Evolutionary conservation across 1,140 invertebrate genomes (phyloP), one percentile per base, ranked within the genome.

Genomic region (Nephotettix cincticeps): DNA sequence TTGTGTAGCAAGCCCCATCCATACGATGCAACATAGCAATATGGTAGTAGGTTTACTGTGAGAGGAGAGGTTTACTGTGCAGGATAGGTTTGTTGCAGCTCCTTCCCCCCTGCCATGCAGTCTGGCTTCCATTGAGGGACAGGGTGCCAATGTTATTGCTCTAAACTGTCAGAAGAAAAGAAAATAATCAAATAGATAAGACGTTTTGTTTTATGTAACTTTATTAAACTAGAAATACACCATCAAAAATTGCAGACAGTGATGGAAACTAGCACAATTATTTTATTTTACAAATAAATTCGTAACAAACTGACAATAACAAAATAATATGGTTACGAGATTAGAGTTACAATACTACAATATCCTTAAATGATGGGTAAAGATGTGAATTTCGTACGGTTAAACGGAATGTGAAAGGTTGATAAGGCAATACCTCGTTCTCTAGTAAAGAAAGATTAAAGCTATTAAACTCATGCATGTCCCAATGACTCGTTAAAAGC

Each of bases 211-310:
- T 65, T 65, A 65, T 36, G 63, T 65, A 65, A 65, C 63, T 65
- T 65, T 65, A 65, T 65, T 65, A 65, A 65, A 65, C 63, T 65
- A 65, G 63, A 40, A 65, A 32, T 65, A 65, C 63, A 65, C 63
- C 63, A 65, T 30, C 47, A 54, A 65, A 61, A 65, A 29, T 65
- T 65, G 25, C 19, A 65, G 29, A 32, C 28, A 32, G 63, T 65
- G 63, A 65, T 27, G n/a, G 36, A 32, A 29, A 65, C 25, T 19
- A 63, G 47, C 11, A 54, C 19, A 54, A 21, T 54, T 14, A 43
- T 43, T 9, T 11, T 11, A 54, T 11, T 54, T 54, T 54, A 54
- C 47, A 54, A 54, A 54, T 54, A n/a, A 40, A 9, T 54, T 54
- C 47, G 4, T 54, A 54, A 54, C 47, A 54, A 54, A 54, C 17